These are phyloP conservation scores for Diplolepis rosae DNA, from an alignment of 2,888 invertebrate species.

Conservation along the genomic window DNA sequence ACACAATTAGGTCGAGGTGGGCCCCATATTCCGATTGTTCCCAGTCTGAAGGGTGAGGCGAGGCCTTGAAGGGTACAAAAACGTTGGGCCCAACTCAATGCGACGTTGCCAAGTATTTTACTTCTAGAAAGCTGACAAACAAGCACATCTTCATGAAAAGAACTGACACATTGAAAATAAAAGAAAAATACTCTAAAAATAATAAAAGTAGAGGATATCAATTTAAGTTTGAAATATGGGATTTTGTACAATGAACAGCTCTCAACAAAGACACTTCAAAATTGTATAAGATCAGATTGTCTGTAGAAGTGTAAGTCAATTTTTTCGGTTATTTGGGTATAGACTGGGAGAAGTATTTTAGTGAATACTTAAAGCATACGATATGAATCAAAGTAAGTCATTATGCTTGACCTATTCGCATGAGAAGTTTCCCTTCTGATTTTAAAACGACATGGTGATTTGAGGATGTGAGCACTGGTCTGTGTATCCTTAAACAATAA, in stretches of 20 bases:
- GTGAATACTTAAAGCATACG: background rate
- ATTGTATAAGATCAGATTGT: too few relatives aligned
- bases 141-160: background rate
- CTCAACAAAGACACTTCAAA: background rate
- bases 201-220: too few relatives aligned
- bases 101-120: constrained; percentile 32
- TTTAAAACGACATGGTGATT: background rate
- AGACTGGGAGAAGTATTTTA: too few relatives aligned
- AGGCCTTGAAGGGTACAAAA: constrained; percentile 66
- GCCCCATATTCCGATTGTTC: constrained; percentile 56
- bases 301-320: too few relatives aligned
- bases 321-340: too few relatives aligned
- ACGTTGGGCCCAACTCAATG: constrained; percentile 54
- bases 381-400: constrained; percentile 19
- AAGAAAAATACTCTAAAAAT: background rate
- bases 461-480: background rate
- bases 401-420: constrained; percentile 2
- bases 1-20: constrained; percentile 63
- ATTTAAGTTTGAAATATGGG: too few relatives aligned
- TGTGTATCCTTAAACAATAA: constrained; percentile 26
- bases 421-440: background rate
- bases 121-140: background rate
- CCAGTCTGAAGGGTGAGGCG: constrained; percentile 59
- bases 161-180: background rate
- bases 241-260: too few relatives aligned